Percentiles rank a stretch among this genome's conserved stretches.
phyloP scores from a whole-genome alignment of 1,140 invertebrate species.

The Melitaea cinxia region DNA sequence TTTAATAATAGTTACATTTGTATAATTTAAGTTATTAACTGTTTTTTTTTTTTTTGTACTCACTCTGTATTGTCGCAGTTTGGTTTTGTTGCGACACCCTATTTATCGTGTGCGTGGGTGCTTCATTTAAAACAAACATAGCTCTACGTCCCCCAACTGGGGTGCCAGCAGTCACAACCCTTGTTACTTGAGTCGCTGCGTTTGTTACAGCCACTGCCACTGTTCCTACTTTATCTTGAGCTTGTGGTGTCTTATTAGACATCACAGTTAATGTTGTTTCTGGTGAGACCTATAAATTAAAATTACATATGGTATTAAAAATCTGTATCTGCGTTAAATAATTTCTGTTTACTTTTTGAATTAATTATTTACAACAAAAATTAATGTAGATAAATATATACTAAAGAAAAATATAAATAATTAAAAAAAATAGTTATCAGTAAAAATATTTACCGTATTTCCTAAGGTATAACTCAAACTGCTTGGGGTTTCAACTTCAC shows the following conservation, averaged over 20 bases:
- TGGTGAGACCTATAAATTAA: conserved; percentile 65
- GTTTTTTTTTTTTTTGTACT: too few species aligned
- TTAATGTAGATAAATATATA: too few species aligned
- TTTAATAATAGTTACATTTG: too few species aligned
- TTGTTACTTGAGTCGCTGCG: conserved; percentile 65
- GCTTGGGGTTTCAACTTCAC: conserved; percentile 77
- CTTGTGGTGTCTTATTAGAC: conserved; percentile 77
- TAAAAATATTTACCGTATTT: conserved; percentile 70
- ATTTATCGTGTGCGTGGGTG: conserved; percentile 67
- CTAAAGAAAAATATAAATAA: too few species aligned
- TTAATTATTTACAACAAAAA: too few species aligned
- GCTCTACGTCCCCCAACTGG: conserved; percentile 60
- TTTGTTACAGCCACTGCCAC: conserved; percentile 69
- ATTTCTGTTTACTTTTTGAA: too few species aligned
- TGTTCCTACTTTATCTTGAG: conserved; percentile 77
- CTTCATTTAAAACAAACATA: conserved; percentile 79
- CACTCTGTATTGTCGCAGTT: conserved; percentile 75
- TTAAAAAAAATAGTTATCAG: not conserved
- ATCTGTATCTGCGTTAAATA: too few species aligned
- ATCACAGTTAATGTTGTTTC: conserved; percentile 80
- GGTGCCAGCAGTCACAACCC: conserved; percentile 67
- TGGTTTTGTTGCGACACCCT: conserved; percentile 77
- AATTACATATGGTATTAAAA: not conserved
- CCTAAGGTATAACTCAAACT: conserved; percentile 79
- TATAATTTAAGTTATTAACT: too few species aligned